A percentile compares a stretch with the other conserved stretches of the same genome.
Conservation (phyloP, 2,113 vertebrate species). For the Cyanoderma ruficeps region DNA sequence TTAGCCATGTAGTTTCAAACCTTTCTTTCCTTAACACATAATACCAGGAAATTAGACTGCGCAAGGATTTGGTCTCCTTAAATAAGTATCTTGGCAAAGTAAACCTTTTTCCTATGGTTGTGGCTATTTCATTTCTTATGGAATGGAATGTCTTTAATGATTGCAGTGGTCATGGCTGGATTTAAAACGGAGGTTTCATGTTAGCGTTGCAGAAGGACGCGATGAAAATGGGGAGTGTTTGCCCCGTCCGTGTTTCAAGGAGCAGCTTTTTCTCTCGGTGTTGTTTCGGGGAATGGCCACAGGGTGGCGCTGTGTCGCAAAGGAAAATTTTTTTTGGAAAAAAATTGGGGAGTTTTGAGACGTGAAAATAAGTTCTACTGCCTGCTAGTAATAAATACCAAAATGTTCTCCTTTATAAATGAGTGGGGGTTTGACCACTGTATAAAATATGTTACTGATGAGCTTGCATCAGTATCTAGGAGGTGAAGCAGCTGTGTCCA, state of each 20-base stretch:
- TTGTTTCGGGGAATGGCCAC: background rate
- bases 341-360: accelerated
- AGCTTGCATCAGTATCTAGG: background rate
- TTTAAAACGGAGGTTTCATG: background rate
- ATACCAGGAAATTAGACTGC: background rate
- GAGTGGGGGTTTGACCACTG: background rate
- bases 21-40: background rate
- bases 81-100: background rate
- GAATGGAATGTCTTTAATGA: background rate
- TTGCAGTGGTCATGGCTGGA: background rate
- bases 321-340: accelerated
- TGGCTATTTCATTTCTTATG: background rate
- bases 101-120: background rate
- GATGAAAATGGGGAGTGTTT: background rate
- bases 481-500: background rate
- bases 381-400: background rate
- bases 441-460: background rate
- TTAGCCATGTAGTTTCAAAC: background rate
- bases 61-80: background rate
- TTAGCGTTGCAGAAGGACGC: accelerated
- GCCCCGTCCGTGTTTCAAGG: accelerated
- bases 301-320: background rate
- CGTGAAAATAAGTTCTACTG: background rate
- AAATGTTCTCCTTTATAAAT: background rate
- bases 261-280: accelerated